These are phyloP conservation scores for Mythimna vitellina DNA, from an alignment of 2,888 invertebrate species.

Conservation along the genomic window DNA sequence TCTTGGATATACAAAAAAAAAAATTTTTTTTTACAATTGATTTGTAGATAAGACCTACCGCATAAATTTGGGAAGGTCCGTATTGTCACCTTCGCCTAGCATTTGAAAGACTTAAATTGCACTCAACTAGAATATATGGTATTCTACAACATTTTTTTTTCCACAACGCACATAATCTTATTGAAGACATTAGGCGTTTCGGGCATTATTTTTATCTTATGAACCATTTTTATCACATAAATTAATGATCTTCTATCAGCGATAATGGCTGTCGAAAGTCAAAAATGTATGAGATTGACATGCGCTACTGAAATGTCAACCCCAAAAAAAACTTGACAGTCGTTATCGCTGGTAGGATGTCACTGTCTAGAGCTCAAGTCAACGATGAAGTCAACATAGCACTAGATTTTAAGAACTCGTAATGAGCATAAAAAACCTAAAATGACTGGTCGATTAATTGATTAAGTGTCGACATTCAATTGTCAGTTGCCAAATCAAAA, in stretches of 20 bases:
- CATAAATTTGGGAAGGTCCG: neutral
- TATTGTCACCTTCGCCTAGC: neutral
- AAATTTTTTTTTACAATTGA: neutral
- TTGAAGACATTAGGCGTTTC: neutral
- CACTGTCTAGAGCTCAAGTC: neutral
- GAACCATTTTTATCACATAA: neutral
- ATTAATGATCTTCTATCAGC: too few species aligned
- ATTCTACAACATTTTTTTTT: conserved; percentile 12
- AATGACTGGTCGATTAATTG: conserved; percentile 17
- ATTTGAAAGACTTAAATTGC: conserved; percentile 18
- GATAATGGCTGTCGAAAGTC: too few species aligned
- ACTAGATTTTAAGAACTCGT: neutral
- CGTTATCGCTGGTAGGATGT: neutral
- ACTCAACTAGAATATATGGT: neutral
- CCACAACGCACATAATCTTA: neutral
- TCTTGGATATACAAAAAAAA: neutral
- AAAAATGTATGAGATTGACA: neutral
- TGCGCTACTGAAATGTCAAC: neutral
- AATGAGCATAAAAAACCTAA: conserved; percentile 8
- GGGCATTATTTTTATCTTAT: neutral
- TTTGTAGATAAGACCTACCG: neutral
- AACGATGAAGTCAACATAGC: neutral
- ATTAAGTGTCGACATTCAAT: conserved; percentile 44
- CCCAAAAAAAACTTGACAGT: neutral
- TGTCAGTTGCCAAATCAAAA: conserved; percentile 40